A percentile compares a stretch with the other conserved stretches of the same genome.
These are phyloP conservation scores for Vulpes vulpes DNA, from an alignment of 2,113 vertebrate species.

Conservation along the genomic window DNA sequence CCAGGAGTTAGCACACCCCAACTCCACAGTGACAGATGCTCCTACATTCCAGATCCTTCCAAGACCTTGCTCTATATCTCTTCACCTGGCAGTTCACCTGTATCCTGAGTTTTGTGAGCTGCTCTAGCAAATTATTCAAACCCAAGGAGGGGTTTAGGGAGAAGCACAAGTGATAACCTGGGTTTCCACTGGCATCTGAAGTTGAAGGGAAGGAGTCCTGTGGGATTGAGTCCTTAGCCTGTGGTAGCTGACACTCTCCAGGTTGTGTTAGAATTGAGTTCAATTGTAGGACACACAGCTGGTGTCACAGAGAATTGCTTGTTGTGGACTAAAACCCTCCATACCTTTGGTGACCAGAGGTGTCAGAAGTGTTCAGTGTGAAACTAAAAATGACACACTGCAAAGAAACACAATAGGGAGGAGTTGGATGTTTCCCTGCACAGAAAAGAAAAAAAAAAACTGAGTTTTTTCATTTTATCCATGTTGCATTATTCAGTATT, in stretches of 20 bases:
- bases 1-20: not conserved
- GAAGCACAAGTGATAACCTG: not conserved
- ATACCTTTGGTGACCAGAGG: not conserved
- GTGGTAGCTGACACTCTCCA: not conserved
- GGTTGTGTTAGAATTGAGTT: not conserved
- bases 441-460: not conserved
- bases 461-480: not conserved
- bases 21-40: not conserved
- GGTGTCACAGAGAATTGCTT: not conserved
- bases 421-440: not conserved
- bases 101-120: not conserved
- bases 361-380: not conserved
- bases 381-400: not conserved
- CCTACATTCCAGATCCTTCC: not conserved
- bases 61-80: not conserved
- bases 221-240: not conserved
- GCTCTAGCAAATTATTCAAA: not conserved
- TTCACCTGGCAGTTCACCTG: not conserved
- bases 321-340: not conserved
- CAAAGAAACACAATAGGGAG: not conserved
- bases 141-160: not conserved
- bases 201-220: not conserved
- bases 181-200: not conserved
- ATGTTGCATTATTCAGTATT: not conserved
- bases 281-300: not conserved